Evolutionary conservation across 30 jellyfish, hydroid and myxozoan species (phyloP).

Genomic region (Mastigias papua): DNA sequence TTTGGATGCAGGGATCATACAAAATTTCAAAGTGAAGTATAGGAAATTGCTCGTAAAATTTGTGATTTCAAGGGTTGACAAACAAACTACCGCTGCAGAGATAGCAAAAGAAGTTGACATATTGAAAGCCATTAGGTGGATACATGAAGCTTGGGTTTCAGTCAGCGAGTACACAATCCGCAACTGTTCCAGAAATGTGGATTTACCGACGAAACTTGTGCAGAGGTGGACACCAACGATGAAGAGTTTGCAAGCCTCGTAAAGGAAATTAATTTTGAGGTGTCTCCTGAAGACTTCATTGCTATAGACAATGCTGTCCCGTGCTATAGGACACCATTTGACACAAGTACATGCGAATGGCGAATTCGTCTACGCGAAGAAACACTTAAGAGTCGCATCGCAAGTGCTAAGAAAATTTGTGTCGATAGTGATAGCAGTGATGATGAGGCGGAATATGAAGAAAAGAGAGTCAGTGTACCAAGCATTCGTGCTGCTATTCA

Average conservation of each 20-base stretch:
- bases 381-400: conserved; percentile 1
- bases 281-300: background rate
- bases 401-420: conserved; percentile 6
- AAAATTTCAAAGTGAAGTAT: conserved; percentile 6
- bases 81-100: background rate
- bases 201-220: background rate
- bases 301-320: background rate
- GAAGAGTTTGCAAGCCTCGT: background rate
- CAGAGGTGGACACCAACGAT: background rate
- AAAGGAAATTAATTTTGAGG: background rate
- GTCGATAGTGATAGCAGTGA: conserved; percentile 11
- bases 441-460: background rate
- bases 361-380: conserved; percentile 20
- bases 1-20: conserved; percentile 16
- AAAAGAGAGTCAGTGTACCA: conserved; percentile 13
- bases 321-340: background rate
- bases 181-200: background rate
- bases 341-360: conserved; percentile 20
- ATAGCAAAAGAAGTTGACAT: background rate
- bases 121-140: no score
- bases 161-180: background rate
- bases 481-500: conserved; percentile 18
- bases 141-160: no score
- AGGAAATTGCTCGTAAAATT: background rate
- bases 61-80: background rate